Conservation (phyloP, 2,113 vertebrate genomes). For the Seriola rivoliana region DNA sequence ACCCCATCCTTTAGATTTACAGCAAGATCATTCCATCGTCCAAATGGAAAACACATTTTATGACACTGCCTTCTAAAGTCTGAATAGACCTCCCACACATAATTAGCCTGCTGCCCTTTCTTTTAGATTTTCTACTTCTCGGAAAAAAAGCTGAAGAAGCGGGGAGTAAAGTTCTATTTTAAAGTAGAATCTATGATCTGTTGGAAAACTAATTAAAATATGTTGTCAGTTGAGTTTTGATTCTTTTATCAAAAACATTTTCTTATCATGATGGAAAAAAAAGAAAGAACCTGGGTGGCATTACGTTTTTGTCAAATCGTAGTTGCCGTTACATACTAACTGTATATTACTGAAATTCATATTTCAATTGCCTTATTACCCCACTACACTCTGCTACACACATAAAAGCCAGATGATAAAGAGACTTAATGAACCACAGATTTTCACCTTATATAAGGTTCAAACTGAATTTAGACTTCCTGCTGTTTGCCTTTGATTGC, state of each 20-base stretch:
- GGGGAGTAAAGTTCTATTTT: background rate
- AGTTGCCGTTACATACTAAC: background rate
- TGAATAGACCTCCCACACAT: conserved; percentile 47
- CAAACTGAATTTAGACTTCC: background rate
- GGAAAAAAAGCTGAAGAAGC: background rate
- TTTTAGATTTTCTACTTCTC: background rate
- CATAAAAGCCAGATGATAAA: background rate
- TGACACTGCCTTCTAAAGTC: conserved; percentile 27
- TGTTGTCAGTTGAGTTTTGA: background rate
- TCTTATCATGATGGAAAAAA: background rate
- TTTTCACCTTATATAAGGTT: conserved; percentile 11
- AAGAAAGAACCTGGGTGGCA: background rate
- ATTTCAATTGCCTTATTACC: background rate
- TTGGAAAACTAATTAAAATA: background rate
- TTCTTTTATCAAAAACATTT: background rate
- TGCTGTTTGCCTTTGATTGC: conserved; percentile 22
- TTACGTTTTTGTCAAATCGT: background rate
- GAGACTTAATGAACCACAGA: background rate
- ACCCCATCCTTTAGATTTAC: conserved; percentile 20
- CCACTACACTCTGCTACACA: background rate
- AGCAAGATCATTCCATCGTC: conserved; percentile 10
- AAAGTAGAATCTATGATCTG: background rate
- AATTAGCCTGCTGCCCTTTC: conserved; percentile 39
- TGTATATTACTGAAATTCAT: background rate
- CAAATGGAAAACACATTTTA: conserved; percentile 31